Evolutionary conservation across 2,113 vertebrate species (phyloP), one percentile per base, ranked within the genome.

Genomic region (sheep (Ovis aries)): DNA sequence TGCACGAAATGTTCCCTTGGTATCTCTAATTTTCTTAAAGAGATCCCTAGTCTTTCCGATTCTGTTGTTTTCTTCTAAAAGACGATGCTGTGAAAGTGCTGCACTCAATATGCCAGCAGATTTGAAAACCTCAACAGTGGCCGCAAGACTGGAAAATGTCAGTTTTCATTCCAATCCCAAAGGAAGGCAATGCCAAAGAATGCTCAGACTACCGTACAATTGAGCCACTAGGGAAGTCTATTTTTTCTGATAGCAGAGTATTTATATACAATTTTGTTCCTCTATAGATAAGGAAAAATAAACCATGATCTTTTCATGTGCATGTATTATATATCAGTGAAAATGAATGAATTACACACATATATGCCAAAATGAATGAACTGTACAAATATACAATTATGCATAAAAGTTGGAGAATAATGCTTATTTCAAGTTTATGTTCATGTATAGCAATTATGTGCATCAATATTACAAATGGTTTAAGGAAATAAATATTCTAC

Each of bases 151-250:
- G 64, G 9, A 36, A 71, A 71, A 71, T 9, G n/a, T 71, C n/a
- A 71, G 19, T 71, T 36, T 36, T 71, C 67, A 71, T 71, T 36
- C 9, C n/a, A 71, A 12, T 36, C 9, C n/a, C 67, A 36, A 71
- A 71, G n/a, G 12, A 71, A 71, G 67, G n/a, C 19, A 71, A 23
- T 36, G 67, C n/a, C n/a, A 36, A 71, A 36, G n/a, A 71, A 36
- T 71, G 67, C 4, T 71, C 64, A 71, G 5, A 36, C 19, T 71
- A 71, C 9, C 0, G 0, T 5, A 36, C 64, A 71, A 1, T 23
- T 71, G 64, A 71, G n/a, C 19, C n/a, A 71, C 64, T 4, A 71
- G 19, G 9, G 19, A 71, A 71, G 19, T 71, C 19, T 71, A 12
- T 78, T 14, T 27, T 82, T 81, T 81, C 31, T 81, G 29, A 81